These are phyloP conservation scores for Dryobota labecula DNA, from an alignment of 2,888 invertebrate genomes.

Conservation along the genomic window DNA sequence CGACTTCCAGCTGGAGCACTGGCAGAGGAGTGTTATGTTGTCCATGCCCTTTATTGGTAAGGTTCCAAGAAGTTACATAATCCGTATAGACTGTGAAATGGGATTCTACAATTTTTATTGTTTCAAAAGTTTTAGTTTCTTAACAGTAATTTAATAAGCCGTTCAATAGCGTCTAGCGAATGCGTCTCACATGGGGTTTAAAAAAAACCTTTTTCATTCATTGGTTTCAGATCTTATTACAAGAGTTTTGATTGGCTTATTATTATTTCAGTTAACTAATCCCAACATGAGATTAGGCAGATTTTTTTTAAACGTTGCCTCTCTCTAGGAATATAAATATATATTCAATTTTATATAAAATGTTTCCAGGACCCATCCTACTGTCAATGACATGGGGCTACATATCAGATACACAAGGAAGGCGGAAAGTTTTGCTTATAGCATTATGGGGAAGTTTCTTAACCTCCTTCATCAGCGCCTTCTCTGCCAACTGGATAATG, in stretches of 20 bases:
- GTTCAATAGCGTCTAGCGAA: too few relatives aligned
- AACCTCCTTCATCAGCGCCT: conserved; percentile 66
- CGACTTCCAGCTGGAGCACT: conserved; percentile 85
- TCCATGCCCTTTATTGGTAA: conserved; percentile 90
- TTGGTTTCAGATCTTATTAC: neutral
- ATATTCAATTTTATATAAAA: too few relatives aligned
- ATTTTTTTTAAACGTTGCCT: too few relatives aligned
- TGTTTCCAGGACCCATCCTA: conserved; percentile 71
- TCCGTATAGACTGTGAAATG: too few relatives aligned
- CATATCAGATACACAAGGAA: conserved; percentile 74
- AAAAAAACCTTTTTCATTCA: neutral
- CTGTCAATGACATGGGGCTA: conserved; percentile 78
- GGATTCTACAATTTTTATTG: too few relatives aligned
- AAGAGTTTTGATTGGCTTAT: neutral
- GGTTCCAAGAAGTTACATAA: neutral
- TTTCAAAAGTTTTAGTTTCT: neutral
- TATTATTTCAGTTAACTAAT: neutral
- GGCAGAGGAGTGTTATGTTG: conserved; percentile 87
- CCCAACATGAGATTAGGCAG: neutral
- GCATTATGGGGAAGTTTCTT: conserved; percentile 69
- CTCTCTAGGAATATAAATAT: too few relatives aligned
- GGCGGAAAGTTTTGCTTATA: conserved; percentile 65
- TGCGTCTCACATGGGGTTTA: neutral
- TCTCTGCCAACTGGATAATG: conserved; percentile 74
- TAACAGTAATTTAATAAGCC: neutral